Evolutionary conservation across 2,113 vertebrate genomes (phyloP).

Genomic region (Cyphomyrus plagiostoma): DNA sequence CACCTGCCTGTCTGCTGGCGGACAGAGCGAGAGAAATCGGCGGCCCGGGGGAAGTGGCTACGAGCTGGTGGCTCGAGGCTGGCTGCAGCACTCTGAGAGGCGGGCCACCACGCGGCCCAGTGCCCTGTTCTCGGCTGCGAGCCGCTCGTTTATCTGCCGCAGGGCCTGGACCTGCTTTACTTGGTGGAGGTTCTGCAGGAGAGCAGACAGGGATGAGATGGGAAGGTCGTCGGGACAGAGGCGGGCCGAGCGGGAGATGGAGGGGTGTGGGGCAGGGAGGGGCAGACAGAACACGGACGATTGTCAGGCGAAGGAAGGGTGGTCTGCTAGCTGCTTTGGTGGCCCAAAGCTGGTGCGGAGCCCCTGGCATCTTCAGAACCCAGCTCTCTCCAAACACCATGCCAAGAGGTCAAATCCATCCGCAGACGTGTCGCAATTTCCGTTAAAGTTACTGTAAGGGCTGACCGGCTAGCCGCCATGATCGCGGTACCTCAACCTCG

Average conservation of each 20-base stretch:
- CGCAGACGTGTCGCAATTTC: not conserved
- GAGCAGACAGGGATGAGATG: slow-evolving; percentile 51
- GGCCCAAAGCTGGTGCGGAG: not conserved
- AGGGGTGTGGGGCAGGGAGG: not conserved
- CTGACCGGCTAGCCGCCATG: not conserved
- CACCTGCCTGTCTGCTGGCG: slow-evolving; percentile 87
- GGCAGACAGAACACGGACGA: not conserved
- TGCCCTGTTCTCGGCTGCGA: slow-evolving; percentile 95
- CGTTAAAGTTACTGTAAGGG: not conserved
- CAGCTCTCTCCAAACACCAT: not conserved
- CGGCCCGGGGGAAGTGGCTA: not conserved
- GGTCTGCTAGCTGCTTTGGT: not conserved
- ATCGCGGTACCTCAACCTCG: not conserved
- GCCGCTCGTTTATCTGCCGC: slow-evolving; percentile 88
- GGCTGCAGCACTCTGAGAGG: slow-evolving; percentile 84
- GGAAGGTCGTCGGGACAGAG: slow-evolving; percentile 11
- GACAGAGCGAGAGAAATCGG: slow-evolving; percentile 56
- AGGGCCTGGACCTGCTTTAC: slow-evolving; percentile 94
- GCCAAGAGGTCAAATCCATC: not conserved
- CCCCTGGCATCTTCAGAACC: not conserved
- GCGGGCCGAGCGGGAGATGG: not conserved
- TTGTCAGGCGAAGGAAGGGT: not conserved
- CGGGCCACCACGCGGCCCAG: slow-evolving; percentile 91
- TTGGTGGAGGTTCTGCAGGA: slow-evolving; percentile 88
- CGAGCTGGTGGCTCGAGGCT: slow-evolving; percentile 49